These are phyloP conservation scores for Etheostoma spectabile DNA, from an alignment of 2,113 vertebrate species.

Conservation along the genomic window DNA sequence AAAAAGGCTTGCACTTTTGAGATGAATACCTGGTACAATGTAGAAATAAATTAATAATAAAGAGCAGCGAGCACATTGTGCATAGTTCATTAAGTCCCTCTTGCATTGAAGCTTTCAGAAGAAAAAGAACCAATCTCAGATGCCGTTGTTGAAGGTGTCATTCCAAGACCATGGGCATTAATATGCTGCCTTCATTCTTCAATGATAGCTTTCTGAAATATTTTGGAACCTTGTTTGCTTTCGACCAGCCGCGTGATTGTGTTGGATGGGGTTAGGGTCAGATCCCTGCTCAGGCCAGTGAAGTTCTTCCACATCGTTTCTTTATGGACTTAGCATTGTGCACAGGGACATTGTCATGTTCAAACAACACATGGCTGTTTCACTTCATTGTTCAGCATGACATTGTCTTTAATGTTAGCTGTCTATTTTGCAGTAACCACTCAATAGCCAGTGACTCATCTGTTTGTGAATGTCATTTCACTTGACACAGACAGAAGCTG, in stretches of 20 bases:
- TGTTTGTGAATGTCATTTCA: neutral
- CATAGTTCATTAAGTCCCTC: neutral
- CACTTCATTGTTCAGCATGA: neutral
- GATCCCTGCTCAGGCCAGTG: neutral
- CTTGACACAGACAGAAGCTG: neutral
- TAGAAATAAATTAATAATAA: constrained; percentile 46
- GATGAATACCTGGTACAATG: constrained; percentile 35
- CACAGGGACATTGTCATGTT: neutral
- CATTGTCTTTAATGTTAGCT: neutral
- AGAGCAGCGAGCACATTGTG: constrained; percentile 12
- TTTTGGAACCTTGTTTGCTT: neutral
- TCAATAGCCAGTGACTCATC: neutral
- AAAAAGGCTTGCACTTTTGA: constrained; percentile 26
- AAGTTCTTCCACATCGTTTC: neutral
- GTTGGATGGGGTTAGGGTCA: neutral
- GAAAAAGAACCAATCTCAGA: neutral
- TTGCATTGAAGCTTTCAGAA: neutral
- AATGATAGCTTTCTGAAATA: neutral
- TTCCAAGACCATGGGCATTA: neutral
- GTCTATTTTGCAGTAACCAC: neutral
- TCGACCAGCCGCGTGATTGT: neutral
- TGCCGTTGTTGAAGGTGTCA: neutral
- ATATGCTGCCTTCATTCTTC: neutral
- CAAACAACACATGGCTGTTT: neutral
- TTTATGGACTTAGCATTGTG: neutral